Base-by-base conservation (phyloP, 2,797 vertebrate species). In the Sebastiscus tertius region DNA sequence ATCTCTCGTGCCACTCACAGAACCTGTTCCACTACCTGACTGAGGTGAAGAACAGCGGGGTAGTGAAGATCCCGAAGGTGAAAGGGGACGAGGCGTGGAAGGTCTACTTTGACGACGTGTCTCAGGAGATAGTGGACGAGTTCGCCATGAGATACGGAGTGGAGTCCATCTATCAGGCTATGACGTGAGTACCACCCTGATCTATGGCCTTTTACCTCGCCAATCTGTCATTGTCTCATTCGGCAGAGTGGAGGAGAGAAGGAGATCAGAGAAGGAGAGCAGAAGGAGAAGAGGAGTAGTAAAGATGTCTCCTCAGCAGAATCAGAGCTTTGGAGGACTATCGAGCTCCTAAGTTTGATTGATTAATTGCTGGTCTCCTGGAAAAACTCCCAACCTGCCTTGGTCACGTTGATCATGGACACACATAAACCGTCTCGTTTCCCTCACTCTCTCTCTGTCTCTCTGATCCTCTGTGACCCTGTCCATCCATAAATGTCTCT, bases 121-220 rank as follows among this genome's bases (percentile, higher is more conserved):
- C 98, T 14, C 98, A 99, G 86, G 98, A 99, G 95, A 99, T 99
- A 75, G 98, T 99, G 49, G 98, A 99, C 91, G 98, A 99, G 92
- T 99, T 99, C 70, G 98, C 98, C 80, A 98, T 99, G 97, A 97
- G 98, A 86, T 99, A 98, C 4, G 98, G 98, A 85, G 96, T 99
- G 89, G 98, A 99, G 90, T 97, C 97, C 87, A 99, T 99, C 96
- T 99, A 99, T 93, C 98, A 99, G 94, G 98, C 98, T 69, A 99
- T 99, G 98, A 99, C 98, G 98, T 99, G 88, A 97, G 98, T 98
- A 89, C 88, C 91, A 82, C 89, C 89, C 88, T 90, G 91, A 93
- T 94, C 92, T 91, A 92, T 93, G 84, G 88, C 88, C 90, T 90
- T 91, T 90, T 90, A 72, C 87, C 82, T 81, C 55, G 13, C 75